Evolutionary conservation across 2,113 vertebrate genomes (phyloP).

Genomic region (Anser cygnoides): DNA sequence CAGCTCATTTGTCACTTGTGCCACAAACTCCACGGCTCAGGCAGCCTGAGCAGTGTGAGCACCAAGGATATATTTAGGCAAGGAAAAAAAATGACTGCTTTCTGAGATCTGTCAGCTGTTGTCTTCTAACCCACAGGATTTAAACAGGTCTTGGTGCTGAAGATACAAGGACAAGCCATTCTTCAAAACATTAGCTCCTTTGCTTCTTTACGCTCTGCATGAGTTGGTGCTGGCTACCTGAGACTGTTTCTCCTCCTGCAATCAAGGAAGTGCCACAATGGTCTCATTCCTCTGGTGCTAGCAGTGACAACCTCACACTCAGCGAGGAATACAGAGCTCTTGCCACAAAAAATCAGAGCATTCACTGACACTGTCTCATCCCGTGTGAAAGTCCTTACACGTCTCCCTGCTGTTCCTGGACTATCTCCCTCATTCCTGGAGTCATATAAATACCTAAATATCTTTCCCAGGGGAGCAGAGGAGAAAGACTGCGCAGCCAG

Average conservation of each 20-base stretch:
- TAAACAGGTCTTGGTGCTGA: background rate
- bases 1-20: background rate
- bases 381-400: background rate
- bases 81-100: background rate
- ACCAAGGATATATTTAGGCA: background rate
- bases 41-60: background rate
- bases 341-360: background rate
- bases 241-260: background rate
- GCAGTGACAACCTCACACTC: background rate
- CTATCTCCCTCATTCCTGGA: background rate
- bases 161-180: background rate
- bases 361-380: background rate
- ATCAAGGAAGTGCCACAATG: background rate
- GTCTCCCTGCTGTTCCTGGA: background rate
- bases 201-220: background rate
- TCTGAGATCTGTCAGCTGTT: background rate
- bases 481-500: background rate
- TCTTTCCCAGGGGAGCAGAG: background rate
- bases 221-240: background rate
- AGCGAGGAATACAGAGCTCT: background rate
- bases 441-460: background rate
- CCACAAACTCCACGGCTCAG: background rate
- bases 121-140: background rate
- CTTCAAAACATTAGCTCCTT: background rate
- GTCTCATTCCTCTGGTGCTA: background rate